phyloP scores from a whole-genome alignment of 2,888 invertebrate species.

The Lysandra coridon region DNA sequence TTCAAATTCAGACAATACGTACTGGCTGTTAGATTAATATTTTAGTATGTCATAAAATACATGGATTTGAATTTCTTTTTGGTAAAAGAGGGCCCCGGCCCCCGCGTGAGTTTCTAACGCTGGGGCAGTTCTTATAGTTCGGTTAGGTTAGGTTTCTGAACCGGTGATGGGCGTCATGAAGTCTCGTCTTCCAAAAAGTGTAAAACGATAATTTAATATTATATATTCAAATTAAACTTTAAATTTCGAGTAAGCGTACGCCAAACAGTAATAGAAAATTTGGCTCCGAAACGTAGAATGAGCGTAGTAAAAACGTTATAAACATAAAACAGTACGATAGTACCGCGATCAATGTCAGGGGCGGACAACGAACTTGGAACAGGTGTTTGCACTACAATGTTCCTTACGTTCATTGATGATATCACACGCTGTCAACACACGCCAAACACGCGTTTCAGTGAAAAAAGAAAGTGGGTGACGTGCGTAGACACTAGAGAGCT shows the following conservation, averaged over 20 bases:
- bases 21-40: background rate
- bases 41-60: background rate
- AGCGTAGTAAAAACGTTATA: constrained; percentile 10
- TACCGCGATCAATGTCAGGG: constrained; percentile 23
- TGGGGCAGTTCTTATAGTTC: too few relatives aligned
- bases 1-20: constrained; percentile 39
- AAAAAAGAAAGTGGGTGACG: constrained; percentile 5
- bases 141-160: too few relatives aligned
- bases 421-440: constrained; percentile 22
- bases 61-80: background rate
- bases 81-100: background rate
- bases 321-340: background rate
- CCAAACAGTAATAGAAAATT: background rate
- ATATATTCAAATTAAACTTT: too few relatives aligned
- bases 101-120: too few relatives aligned
- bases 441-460: background rate
- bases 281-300: background rate
- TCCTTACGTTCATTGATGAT: constrained; percentile 22
- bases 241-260: background rate
- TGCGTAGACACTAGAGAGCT: background rate
- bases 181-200: too few relatives aligned
- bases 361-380: constrained; percentile 24
- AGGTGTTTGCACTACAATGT: constrained; percentile 12
- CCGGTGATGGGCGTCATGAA: too few relatives aligned
- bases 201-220: too few relatives aligned